Percentiles rank a stretch among this genome's conserved stretches.
Evolutionary conservation across 2,797 vertebrate species (phyloP).

Genomic region (Antrozous pallidus): DNA sequence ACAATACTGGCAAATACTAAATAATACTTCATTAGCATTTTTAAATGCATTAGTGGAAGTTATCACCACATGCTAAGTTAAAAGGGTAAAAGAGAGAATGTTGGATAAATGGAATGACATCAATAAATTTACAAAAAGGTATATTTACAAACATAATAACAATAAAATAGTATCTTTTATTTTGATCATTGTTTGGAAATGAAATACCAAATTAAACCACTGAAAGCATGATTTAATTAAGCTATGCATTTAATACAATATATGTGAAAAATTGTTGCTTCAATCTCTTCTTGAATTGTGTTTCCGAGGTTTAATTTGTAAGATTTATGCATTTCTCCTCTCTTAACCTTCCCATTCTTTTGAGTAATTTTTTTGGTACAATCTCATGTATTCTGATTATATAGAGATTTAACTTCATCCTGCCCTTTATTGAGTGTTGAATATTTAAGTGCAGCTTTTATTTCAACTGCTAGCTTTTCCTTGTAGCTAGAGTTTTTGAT

Average conservation of each 20-base stretch:
- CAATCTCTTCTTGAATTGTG: neutral
- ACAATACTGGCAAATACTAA: neutral
- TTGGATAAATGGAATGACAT: neutral
- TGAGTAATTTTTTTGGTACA: conserved; percentile 59
- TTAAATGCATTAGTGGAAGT: neutral
- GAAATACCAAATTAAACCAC: conserved; percentile 29
- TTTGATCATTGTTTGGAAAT: neutral
- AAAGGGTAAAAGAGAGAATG: neutral
- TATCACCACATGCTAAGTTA: neutral
- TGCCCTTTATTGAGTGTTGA: conserved; percentile 43
- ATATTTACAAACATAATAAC: neutral
- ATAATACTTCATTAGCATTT: neutral
- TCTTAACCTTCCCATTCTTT: conserved; percentile 55
- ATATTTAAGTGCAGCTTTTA: conserved; percentile 57
- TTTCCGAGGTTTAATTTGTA: conserved; percentile 56
- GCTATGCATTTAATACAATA: neutral
- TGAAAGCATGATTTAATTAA: conserved; percentile 31
- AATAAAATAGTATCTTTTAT: conserved; percentile 18
- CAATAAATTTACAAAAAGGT: conserved; percentile 8
- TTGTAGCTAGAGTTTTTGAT: conserved; percentile 36
- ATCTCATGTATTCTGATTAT: conserved; percentile 45
- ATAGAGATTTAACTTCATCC: conserved; percentile 26
- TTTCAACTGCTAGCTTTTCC: conserved; percentile 37
- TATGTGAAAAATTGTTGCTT: neutral
- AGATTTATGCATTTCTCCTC: conserved; percentile 49